Conservation (phyloP, 2,888 invertebrate genomes). For the Mimas tiliae region DNA sequence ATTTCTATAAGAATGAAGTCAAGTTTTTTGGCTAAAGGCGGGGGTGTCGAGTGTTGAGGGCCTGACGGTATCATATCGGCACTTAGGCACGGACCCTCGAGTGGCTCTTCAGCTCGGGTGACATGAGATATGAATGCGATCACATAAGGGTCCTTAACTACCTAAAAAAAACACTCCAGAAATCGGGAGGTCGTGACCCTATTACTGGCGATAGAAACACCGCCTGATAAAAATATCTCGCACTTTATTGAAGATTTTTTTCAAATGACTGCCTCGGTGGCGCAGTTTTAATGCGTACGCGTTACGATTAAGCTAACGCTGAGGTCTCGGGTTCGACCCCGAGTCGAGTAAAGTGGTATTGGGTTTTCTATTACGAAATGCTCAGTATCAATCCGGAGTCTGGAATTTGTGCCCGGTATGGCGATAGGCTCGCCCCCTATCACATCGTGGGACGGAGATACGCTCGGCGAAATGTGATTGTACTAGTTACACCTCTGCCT, state of each 20-base stretch:
- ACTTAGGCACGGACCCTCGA: conserved; percentile 26
- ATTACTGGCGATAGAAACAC: background rate
- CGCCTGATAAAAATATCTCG: background rate
- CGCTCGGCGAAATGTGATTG: no score
- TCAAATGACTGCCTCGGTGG: no score
- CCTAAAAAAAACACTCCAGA: conserved; percentile 12
- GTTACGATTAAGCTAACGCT: no score
- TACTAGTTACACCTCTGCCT: no score
- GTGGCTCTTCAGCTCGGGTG: conserved; percentile 13
- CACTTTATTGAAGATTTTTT: background rate
- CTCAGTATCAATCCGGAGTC: no score
- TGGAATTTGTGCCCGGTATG: no score
- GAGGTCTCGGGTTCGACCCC: no score
- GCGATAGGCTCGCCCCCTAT: no score
- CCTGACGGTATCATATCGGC: conserved; percentile 1
- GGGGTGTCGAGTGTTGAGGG: conserved; percentile 5
- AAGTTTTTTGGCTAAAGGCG: conserved; percentile 3
- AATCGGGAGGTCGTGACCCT: conserved; percentile 12
- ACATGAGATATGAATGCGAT: conserved; percentile 22
- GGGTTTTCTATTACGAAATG: no score
- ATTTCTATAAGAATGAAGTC: background rate
- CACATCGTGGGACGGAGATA: no score
- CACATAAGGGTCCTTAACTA: conserved; percentile 20
- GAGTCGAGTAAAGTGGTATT: no score
- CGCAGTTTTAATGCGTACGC: no score